These are phyloP conservation scores for Protosalanx chinensis DNA, from an alignment of 2,797 vertebrate genomes.

Conservation along the genomic window DNA sequence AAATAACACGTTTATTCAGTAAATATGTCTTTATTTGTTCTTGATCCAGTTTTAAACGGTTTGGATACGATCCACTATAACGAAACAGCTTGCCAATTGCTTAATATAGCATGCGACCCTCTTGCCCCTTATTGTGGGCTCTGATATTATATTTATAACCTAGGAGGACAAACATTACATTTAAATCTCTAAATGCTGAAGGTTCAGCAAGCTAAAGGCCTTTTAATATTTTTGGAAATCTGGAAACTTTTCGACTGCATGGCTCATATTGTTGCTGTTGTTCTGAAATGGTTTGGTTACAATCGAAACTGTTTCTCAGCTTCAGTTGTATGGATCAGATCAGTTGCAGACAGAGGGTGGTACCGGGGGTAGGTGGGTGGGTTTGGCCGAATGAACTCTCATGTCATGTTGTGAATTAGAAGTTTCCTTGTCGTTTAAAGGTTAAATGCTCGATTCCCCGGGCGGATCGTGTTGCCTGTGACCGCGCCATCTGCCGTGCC, in stretches of 20 bases:
- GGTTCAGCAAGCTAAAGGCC: too few relatives aligned
- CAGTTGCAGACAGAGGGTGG: background rate
- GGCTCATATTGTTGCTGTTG: background rate
- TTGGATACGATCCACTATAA: background rate
- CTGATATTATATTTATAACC: too few relatives aligned
- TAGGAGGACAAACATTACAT: background rate
- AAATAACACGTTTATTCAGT: background rate
- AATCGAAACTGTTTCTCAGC: background rate
- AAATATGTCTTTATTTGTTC: background rate
- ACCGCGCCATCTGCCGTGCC: conserved; percentile 58
- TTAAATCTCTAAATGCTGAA: background rate
- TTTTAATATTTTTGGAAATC: too few relatives aligned
- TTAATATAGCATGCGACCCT: too few relatives aligned
- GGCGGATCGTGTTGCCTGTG: conserved; percentile 22
- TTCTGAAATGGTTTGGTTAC: background rate
- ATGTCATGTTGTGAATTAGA: conserved; percentile 17
- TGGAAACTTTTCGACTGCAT: too few relatives aligned
- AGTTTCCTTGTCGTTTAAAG: conserved; percentile 39
- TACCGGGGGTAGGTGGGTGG: too few relatives aligned
- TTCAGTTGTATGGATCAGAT: too few relatives aligned
- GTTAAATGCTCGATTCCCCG: conserved; percentile 32
- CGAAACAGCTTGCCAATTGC: too few relatives aligned
- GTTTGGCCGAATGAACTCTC: conserved; percentile 17
- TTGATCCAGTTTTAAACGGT: background rate
- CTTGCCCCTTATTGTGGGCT: too few relatives aligned